Conservation (phyloP, 2,888 invertebrate genomes). For the Epirrhoe alternata region DNA sequence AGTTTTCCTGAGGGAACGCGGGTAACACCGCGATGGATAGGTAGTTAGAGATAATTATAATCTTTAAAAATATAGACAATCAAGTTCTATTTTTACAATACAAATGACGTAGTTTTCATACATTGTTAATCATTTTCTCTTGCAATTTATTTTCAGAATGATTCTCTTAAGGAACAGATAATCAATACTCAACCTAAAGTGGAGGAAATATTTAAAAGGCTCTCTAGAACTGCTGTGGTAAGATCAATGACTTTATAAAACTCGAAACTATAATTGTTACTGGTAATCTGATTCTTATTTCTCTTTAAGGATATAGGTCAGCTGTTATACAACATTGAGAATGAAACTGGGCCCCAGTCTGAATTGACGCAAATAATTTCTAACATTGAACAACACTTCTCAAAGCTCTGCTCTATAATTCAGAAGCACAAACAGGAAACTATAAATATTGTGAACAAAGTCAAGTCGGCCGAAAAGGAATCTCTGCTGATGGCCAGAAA, state of each 20-base stretch:
- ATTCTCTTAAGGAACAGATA: constrained; percentile 60
- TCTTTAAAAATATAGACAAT: too few relatives aligned
- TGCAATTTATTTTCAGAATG: constrained; percentile 64
- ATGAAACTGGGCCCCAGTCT: constrained; percentile 58
- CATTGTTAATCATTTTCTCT: neutral
- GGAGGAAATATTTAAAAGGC: constrained; percentile 70
- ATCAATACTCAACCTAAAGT: constrained; percentile 64
- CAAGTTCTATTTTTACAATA: too few relatives aligned
- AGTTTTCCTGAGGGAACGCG: too few relatives aligned
- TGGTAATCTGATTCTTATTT: neutral
- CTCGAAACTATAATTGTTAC: neutral
- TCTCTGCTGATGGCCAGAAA: constrained; percentile 63
- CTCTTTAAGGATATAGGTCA: constrained; percentile 72
- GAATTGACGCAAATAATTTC: constrained; percentile 60
- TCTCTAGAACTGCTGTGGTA: constrained; percentile 78
- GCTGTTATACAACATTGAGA: constrained; percentile 64
- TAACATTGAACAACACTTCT: constrained; percentile 80
- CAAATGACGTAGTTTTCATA: too few relatives aligned
- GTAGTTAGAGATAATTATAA: too few relatives aligned
- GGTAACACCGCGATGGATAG: too few relatives aligned
- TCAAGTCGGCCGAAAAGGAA: constrained; percentile 62
- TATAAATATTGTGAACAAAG: constrained; percentile 60
- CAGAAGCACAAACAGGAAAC: constrained; percentile 82
- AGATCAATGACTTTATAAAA: constrained; percentile 40
- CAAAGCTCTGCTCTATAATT: constrained; percentile 76